Percentiles rank a stretch among this genome's conserved stretches.
phyloP scores from a whole-genome alignment of 2,888 invertebrate genomes.

The Litoditis marina region DNA sequence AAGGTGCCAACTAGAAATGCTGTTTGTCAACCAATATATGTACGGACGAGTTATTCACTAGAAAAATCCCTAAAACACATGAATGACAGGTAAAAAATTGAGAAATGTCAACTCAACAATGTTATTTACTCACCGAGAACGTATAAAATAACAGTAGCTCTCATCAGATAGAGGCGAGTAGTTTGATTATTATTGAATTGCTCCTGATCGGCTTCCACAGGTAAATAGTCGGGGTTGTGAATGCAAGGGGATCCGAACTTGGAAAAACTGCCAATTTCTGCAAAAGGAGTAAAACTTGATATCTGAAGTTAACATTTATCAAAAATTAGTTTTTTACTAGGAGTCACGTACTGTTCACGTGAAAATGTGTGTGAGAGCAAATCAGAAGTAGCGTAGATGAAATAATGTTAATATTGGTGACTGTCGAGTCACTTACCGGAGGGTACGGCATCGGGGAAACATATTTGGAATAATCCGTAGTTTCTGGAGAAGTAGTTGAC shows the following conservation, averaged over 20 bases:
- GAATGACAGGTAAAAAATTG: too few species aligned
- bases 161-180: constrained; percentile 32
- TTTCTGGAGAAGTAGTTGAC: constrained; percentile 87
- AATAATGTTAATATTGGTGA: not conserved
- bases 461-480: constrained; percentile 86
- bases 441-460: constrained; percentile 87
- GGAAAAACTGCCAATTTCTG: constrained; percentile 53
- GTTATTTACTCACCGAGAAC: constrained; percentile 19
- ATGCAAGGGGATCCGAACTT: constrained; percentile 51
- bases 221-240: constrained; percentile 44
- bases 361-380: too few species aligned
- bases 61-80: too few species aligned
- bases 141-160: constrained; percentile 27
- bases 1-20: too few species aligned
- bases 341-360: too few species aligned
- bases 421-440: constrained; percentile 60
- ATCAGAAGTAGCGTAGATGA: not conserved
- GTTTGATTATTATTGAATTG: constrained; percentile 35
- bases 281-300: constrained; percentile 1
- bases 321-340: too few species aligned
- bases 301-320: too few species aligned
- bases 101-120: not conserved
- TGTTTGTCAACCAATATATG: too few species aligned
- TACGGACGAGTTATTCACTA: too few species aligned
- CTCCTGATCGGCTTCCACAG: constrained; percentile 38